Percentiles rank a stretch among this genome's conserved stretches.
Conservation (phyloP, 2,113 vertebrate genomes). For the Muntiacus reevesi region DNA sequence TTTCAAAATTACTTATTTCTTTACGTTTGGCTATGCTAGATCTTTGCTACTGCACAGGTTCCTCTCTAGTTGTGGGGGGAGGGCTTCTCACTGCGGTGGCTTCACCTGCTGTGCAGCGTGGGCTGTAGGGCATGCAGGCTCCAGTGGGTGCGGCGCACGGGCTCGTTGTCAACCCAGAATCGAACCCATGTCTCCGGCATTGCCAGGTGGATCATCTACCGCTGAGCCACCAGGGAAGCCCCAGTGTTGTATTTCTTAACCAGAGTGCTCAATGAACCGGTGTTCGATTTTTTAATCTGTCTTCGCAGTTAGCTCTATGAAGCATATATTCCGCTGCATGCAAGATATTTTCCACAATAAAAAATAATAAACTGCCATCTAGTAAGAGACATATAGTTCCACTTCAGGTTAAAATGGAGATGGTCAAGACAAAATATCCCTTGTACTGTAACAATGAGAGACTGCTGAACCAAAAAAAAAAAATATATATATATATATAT, state of each 20-base stretch:
- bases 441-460: not conserved
- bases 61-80: accelerated
- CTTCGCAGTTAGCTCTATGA: not conserved
- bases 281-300: not conserved
- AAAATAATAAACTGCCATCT: not conserved
- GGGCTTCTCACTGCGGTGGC: not conserved
- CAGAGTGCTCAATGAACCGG: not conserved
- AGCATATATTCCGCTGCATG: not conserved
- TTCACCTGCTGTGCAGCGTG: not conserved
- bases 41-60: accelerated
- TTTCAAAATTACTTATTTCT: not conserved
- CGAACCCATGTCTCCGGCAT: not conserved
- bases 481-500: not conserved
- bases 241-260: not conserved
- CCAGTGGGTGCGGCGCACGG: accelerated
- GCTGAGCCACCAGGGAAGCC: not conserved
- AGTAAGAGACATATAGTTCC: not conserved
- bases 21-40: accelerated
- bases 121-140: not conserved
- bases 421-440: not conserved
- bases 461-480: not conserved
- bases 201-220: not conserved
- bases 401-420: not conserved
- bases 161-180: not conserved
- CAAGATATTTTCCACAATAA: not conserved